Conservation (phyloP, 1,140 invertebrate species). For the Telenomus remus region DNA sequence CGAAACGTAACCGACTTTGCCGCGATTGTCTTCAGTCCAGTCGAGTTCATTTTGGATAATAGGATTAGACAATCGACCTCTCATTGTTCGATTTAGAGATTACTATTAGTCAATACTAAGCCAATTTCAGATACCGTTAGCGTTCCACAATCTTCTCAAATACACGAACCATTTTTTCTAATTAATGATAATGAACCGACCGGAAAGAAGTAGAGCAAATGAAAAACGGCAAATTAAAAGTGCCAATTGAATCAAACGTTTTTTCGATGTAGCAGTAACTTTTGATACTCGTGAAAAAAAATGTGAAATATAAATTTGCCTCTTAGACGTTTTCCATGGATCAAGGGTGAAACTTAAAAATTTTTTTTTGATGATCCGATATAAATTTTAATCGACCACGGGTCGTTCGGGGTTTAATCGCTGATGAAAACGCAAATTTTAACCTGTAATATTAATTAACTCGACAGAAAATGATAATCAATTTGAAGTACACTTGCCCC, state of each 20-base stretch:
- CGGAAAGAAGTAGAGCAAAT: no score
- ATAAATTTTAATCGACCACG: no score
- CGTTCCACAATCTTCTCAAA: neutral
- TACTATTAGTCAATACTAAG: conserved; percentile 41
- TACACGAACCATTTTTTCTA: neutral
- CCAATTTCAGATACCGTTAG: conserved; percentile 11
- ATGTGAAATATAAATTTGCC: no score
- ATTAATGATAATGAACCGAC: neutral
- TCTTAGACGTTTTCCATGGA: no score
- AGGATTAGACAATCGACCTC: conserved; percentile 44
- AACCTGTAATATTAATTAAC: neutral
- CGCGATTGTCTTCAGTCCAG: conserved; percentile 49
- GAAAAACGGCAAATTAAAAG: no score
- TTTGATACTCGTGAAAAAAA: no score
- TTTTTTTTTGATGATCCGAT: no score
- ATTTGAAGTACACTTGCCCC: neutral
- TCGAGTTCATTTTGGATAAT: conserved; percentile 55
- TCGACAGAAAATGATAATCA: conserved; percentile 8
- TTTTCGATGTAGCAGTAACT: no score
- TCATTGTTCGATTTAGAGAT: conserved; percentile 44
- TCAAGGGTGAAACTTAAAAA: no score
- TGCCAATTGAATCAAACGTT: no score
- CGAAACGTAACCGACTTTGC: conserved; percentile 39
- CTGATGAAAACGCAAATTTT: neutral
- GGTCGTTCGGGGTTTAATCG: no score